Evolutionary conservation across 2,113 vertebrate genomes (phyloP), one percentile per base, ranked within the genome.

Genomic region (Rissa tridactyla): DNA sequence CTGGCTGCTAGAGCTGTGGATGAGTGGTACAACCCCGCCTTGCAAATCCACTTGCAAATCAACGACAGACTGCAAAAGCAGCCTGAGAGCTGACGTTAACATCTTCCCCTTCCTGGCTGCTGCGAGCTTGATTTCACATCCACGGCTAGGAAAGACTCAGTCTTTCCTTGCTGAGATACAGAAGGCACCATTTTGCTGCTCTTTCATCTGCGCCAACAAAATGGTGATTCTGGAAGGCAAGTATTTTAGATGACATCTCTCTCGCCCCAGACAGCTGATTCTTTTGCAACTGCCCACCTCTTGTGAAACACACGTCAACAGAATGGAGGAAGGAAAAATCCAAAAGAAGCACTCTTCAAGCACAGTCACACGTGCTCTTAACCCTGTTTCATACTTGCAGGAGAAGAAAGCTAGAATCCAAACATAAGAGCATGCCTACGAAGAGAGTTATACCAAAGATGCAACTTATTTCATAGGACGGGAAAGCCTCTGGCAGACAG

Each of bases 181-280:
- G 49, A 88, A 79, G 66, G 42, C 94, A 91, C 77, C 89, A 92
- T 95, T 96, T 90, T 81, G 65, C 72, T 84, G 77, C 58, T 58
- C 34, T 16, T 82, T 47, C n/a, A 82, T 30, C 46, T 60, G 47
- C 0, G 2, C 18, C 62, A 94, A 82, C 76, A 95, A 97, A 97
- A 97, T 77, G 84, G 85, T 76, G 84, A 88, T 79, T 89, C 69
- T 92, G 81, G 40, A 94, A 92, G 40, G 47, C 65, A 81, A 5
- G 0, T 30, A 71, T 79, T 92, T 82, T 47, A 84, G 58, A 93
- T 51, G 69, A 62, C 46, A 60, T 29, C 54, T 87, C 85, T 81
- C 57, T 76, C 65, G 83, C 22, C 30, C 70, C 69, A 38, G n/a
- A 71, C 30, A 72, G 57, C 49, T 83, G 73, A 82, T 86, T 51